Evolutionary conservation across 2,797 vertebrate genomes (phyloP), one percentile per base, ranked within the genome.

Genomic region (Phoeniculus purpureus): DNA sequence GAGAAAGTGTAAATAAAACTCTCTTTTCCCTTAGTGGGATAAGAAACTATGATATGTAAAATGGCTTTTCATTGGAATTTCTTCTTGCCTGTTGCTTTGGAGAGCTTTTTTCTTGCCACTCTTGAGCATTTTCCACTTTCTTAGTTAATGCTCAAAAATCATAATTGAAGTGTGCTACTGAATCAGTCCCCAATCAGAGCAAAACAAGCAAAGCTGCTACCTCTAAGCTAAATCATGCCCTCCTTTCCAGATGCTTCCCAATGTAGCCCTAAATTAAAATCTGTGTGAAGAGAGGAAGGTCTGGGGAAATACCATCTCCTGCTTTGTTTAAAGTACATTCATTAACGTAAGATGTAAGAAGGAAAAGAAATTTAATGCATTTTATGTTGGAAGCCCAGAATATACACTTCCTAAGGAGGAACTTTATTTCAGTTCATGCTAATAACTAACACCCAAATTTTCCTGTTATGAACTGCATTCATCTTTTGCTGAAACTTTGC

Each of bases 401-500:
- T 15, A 80, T 64, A 77, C 77, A 85, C 25, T 18, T 92, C 48
- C 68, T 89, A 59, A 72, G 62, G 77, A 94, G 52, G 66, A 94
- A 77, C 50, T 85, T 90, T 52, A 32, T 86, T 94, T 93, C 73
- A 55, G 45, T 85, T 93, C 85, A 81, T n/a, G 6, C 27, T 87
- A 82, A 83, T 86, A 96, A 95, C 94, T 91, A 91, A 89, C 56
- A 43, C 21, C 80, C 55, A 83, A 12, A 55, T 94, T 96, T 93
- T 93, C 74, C 66, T 87, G 56, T 95, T 91, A 90, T 93, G 75
- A 88, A 75, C 64, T 85, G 85, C 74, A 89, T 96, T 96, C 94
- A 94, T 96, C 89, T 94, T 94, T 75, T 51, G 73, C 79, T 91
- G 76, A 87, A 90, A 81, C 95, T 96, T 90, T 89, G n/a, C 81